phyloP scores from a whole-genome alignment of 2,797 vertebrate species.

The Alauda arvensis region DNA sequence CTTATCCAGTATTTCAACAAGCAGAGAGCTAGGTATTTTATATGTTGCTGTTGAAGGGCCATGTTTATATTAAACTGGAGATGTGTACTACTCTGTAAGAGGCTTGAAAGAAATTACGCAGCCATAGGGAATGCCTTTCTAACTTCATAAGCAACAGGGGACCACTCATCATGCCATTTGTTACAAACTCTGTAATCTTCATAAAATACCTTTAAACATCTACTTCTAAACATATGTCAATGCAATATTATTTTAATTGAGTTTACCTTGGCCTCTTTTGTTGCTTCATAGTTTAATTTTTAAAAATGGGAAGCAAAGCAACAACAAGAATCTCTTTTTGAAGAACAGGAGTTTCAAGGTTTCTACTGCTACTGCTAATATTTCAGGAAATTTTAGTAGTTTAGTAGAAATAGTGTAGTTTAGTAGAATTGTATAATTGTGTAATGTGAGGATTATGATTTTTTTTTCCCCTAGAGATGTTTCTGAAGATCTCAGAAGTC shows the following conservation, averaged over 20 bases:
- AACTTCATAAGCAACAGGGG: slow-evolving; percentile 35
- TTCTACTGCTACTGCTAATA: neutral
- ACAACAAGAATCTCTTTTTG: neutral
- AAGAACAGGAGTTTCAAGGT: neutral
- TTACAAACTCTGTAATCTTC: slow-evolving; percentile 8
- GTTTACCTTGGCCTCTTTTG: neutral
- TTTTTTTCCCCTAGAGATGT: neutral
- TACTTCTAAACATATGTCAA: slow-evolving; percentile 2
- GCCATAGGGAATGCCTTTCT: slow-evolving; percentile 11
- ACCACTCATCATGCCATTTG: neutral
- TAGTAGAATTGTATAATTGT: too few relatives aligned
- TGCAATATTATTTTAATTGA: slow-evolving; percentile 21
- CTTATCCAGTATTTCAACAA: slow-evolving; percentile 42
- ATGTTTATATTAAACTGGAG: slow-evolving; percentile 33
- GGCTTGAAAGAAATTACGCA: slow-evolving; percentile 32
- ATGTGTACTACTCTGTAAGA: slow-evolving; percentile 23
- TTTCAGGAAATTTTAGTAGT: neutral
- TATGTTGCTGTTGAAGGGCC: slow-evolving; percentile 5
- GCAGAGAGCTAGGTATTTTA: slow-evolving; percentile 25
- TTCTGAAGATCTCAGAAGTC: neutral
- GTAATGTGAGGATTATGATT: neutral
- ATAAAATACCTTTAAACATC: slow-evolving; percentile 7
- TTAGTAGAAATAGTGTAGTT: neutral
- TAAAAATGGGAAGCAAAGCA: neutral
- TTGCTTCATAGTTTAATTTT: neutral